phyloP scores from a whole-genome alignment of 2,113 vertebrate species.

The Arvicanthis niloticus region DNA sequence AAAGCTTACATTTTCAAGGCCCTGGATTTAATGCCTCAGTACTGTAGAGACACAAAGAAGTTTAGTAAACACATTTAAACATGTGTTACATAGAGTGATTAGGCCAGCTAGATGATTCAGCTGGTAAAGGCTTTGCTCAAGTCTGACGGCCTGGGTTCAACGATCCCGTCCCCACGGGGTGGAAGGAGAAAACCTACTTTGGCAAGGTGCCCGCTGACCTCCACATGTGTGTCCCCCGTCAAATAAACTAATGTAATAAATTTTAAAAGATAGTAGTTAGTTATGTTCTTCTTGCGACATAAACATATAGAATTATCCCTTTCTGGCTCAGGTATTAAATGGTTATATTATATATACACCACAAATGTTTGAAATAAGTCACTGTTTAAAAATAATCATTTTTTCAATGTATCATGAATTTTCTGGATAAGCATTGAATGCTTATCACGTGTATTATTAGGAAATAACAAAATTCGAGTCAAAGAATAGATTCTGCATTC shows the following conservation, averaged over 20 bases:
- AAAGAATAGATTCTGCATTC: slow-evolving; percentile 49
- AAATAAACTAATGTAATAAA: background rate
- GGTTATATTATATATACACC: background rate
- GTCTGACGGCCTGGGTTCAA: background rate
- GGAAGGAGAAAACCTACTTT: background rate
- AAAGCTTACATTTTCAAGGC: background rate
- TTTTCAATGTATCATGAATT: slow-evolving; percentile 18
- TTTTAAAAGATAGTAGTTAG: background rate
- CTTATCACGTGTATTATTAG: background rate
- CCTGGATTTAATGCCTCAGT: background rate
- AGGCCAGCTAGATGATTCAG: background rate
- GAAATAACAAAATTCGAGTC: slow-evolving; percentile 19
- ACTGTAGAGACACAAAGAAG: background rate
- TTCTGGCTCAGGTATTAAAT: slow-evolving; percentile 11
- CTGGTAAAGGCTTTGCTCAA: background rate
- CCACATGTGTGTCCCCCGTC: background rate
- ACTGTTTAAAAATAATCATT: background rate
- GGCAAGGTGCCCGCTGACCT: background rate
- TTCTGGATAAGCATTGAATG: slow-evolving; percentile 2
- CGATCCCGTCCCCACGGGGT: background rate
- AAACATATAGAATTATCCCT: background rate
- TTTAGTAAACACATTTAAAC: background rate
- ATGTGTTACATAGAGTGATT: background rate
- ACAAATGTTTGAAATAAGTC: background rate
- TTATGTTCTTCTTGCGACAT: slow-evolving; percentile 6